A percentile compares a stretch with the other conserved stretches of the same genome.
phyloP scores from a whole-genome alignment of 2,797 vertebrate species.

The Enteromius mattozi region DNA sequence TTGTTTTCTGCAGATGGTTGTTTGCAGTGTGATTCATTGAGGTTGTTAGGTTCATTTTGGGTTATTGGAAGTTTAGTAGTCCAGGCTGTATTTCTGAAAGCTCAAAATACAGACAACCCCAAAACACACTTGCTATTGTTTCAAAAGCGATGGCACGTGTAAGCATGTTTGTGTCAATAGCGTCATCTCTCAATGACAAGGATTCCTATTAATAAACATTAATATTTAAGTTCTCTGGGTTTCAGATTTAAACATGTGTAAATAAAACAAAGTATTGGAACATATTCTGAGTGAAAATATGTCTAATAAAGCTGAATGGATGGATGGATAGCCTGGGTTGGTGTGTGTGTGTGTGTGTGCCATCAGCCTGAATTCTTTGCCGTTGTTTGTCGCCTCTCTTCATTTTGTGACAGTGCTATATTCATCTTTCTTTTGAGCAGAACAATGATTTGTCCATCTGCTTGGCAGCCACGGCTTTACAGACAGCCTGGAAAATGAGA shows the following conservation, averaged over 20 bases:
- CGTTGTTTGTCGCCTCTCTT: not conserved
- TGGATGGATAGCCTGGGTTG: too few species aligned
- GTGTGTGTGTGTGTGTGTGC: not conserved
- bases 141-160: not conserved
- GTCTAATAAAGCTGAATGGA: not conserved
- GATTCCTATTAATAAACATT: not conserved
- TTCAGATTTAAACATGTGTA: not conserved
- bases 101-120: not conserved
- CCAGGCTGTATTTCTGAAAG: not conserved
- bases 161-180: not conserved
- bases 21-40: not conserved
- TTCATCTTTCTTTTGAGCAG: not conserved
- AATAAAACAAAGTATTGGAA: not conserved
- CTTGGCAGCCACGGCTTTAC: not conserved
- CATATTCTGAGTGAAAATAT: not conserved
- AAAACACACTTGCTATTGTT: not conserved
- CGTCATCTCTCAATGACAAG: not conserved
- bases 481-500: conserved; percentile 19
- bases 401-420: not conserved
- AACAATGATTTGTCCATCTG: conserved; percentile 11
- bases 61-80: not conserved
- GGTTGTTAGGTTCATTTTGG: not conserved
- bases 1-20: not conserved
- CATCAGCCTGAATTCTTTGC: not conserved
- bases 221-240: not conserved